phyloP scores from a whole-genome alignment of 1,140 invertebrate species.

The Drosophila ironensis region DNA sequence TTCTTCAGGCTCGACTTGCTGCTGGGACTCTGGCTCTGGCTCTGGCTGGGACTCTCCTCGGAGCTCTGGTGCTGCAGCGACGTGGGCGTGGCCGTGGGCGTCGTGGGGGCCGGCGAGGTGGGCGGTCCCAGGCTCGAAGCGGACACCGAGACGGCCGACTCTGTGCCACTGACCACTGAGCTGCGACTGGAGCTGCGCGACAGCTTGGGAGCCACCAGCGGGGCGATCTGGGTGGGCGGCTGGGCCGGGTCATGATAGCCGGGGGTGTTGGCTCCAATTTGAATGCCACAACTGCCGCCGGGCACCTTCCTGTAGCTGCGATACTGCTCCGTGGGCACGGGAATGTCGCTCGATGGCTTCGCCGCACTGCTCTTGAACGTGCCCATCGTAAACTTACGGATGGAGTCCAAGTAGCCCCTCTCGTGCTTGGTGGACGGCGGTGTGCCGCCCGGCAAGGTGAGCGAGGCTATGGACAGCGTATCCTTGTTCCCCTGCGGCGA shows the following conservation, averaged over 20 bases:
- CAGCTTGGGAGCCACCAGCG: constrained; percentile 25
- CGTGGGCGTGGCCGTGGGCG: constrained; percentile 54
- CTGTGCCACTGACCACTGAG: constrained; percentile 49
- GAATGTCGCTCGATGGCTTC: constrained; percentile 84
- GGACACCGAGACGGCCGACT: constrained; percentile 11
- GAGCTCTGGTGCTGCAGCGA: constrained; percentile 60
- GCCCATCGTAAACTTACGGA: constrained; percentile 85
- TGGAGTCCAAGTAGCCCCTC: constrained; percentile 84
- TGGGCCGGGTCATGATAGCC: constrained; percentile 68
- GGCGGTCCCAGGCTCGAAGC: constrained; percentile 56
- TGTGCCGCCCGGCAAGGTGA: constrained; percentile 10
- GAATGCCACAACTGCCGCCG: constrained; percentile 76
- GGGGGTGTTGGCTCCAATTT: constrained; percentile 78
- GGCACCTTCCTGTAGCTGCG: constrained; percentile 87
- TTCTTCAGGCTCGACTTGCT: constrained; percentile 75
- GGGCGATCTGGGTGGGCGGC: constrained; percentile 45
- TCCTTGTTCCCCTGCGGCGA: constrained; percentile 67
- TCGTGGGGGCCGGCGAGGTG: constrained; percentile 65
- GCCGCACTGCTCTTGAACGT: constrained; percentile 82
- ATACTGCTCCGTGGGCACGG: constrained; percentile 90
- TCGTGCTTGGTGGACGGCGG: constrained; percentile 56
- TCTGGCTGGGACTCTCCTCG: constrained; percentile 58
- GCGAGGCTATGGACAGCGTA: constrained; percentile 17
- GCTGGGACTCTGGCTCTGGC: constrained; percentile 57
- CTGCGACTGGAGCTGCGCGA: constrained; percentile 68